These are phyloP conservation scores for Catamblyrhynchus diadema DNA, from an alignment of 2,797 vertebrate species.

Conservation along the genomic window DNA sequence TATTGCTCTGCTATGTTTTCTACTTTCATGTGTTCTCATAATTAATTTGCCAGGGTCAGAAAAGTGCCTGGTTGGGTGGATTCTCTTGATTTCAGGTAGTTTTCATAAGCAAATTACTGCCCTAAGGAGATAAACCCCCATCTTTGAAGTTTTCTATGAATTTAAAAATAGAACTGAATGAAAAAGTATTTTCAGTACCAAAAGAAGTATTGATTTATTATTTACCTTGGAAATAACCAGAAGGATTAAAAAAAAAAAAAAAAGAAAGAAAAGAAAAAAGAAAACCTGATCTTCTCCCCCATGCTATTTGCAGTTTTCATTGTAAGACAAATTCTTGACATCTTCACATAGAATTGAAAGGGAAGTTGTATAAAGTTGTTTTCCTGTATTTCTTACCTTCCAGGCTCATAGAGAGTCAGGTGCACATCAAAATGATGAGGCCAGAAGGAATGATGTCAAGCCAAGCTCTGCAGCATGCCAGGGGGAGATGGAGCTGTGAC, in stretches of 20 bases:
- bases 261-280: not conserved
- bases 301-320: not conserved
- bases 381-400: not conserved
- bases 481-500: not conserved
- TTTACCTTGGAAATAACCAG: not conserved
- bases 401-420: not conserved
- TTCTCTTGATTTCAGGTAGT: not conserved
- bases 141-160: not conserved
- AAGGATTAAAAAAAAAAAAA: not conserved
- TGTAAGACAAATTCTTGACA: not conserved
- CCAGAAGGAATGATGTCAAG: not conserved
- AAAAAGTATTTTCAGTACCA: not conserved
- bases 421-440: not conserved
- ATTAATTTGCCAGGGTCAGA: not conserved
- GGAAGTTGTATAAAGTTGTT: not conserved
- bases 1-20: not conserved
- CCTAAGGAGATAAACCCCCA: not conserved
- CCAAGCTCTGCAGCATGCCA: not conserved
- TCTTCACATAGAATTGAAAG: not conserved
- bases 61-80: not conserved
- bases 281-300: not conserved
- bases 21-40: slow-evolving; percentile 5
- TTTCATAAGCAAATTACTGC: not conserved
- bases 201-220: not conserved
- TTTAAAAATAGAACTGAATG: not conserved